phyloP scores from a whole-genome alignment of 2,888 invertebrate species.

The Dermolepida albohirtum region DNA sequence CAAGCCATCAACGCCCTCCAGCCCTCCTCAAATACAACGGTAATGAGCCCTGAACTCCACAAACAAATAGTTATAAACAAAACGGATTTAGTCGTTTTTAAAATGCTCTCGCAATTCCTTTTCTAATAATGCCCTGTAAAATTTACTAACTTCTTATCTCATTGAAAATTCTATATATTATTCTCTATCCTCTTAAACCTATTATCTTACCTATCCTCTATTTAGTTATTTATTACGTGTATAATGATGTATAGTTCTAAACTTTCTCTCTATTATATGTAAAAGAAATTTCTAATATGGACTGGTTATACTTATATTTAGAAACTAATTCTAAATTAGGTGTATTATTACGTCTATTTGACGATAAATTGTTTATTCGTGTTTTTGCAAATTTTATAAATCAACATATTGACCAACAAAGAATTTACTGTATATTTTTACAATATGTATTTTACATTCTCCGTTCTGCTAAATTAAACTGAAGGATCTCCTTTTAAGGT shows the following conservation, averaged over 20 bases:
- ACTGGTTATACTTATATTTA: too few species aligned
- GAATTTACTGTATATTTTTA: too few species aligned
- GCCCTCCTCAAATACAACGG: conserved; percentile 70
- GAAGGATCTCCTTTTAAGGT: too few species aligned
- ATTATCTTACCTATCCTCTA: not conserved
- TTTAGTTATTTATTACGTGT: conserved; percentile 1
- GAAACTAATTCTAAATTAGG: too few species aligned
- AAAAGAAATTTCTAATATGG: too few species aligned
- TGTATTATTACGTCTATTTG: conserved; percentile 4
- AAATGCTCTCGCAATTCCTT: conserved; percentile 13
- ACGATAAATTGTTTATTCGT: not conserved
- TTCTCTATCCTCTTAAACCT: conserved; percentile 10
- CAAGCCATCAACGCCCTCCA: conserved; percentile 69
- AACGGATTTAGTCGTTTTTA: conserved; percentile 15
- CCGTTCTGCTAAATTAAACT: too few species aligned
- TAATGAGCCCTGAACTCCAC: conserved; percentile 56
- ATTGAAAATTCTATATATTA: conserved; percentile 2
- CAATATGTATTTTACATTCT: too few species aligned
- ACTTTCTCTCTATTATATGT: conserved; percentile 39
- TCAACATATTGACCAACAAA: too few species aligned
- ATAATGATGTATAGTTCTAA: not conserved
- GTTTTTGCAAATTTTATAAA: too few species aligned
- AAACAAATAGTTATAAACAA: conserved; percentile 12
- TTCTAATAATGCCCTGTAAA: not conserved
- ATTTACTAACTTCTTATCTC: conserved; percentile 1